phyloP scores from a whole-genome alignment of 2,113 vertebrate genomes.

The Oceanodroma tethys region DNA sequence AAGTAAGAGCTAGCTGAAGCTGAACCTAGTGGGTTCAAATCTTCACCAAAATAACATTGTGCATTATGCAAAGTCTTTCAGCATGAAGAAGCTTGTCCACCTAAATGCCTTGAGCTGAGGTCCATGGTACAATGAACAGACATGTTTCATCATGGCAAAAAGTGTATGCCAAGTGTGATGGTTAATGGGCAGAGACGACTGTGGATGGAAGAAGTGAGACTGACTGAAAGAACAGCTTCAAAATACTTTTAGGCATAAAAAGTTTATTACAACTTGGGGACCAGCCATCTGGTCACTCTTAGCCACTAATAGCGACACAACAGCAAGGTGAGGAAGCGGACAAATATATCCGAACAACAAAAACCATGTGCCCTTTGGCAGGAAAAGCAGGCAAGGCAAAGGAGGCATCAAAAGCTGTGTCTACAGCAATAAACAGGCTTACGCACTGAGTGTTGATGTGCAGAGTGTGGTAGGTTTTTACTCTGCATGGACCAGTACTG shows the following conservation, averaged over 20 bases:
- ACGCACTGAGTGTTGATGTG: neutral
- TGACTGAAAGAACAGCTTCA: neutral
- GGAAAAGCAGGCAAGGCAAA: neutral
- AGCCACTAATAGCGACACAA: neutral
- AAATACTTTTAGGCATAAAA: neutral
- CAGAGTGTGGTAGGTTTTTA: neutral
- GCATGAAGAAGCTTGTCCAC: neutral
- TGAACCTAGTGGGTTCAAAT: neutral
- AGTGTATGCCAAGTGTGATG: neutral
- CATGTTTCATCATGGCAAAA: neutral
- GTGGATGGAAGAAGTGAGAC: neutral
- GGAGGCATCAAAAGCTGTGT: neutral
- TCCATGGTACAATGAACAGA: neutral
- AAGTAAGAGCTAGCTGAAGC: neutral
- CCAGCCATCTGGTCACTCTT: neutral
- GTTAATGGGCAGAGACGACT: neutral
- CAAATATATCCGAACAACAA: neutral
- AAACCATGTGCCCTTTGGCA: accelerated
- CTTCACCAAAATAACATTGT: neutral
- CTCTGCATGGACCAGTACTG: neutral
- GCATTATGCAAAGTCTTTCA: neutral
- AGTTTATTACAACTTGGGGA: neutral
- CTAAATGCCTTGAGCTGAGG: neutral
- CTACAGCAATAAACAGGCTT: neutral
- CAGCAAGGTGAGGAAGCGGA: neutral